Base-by-base conservation (phyloP, 2,797 vertebrate genomes). In the Myotis myotis region DNA sequence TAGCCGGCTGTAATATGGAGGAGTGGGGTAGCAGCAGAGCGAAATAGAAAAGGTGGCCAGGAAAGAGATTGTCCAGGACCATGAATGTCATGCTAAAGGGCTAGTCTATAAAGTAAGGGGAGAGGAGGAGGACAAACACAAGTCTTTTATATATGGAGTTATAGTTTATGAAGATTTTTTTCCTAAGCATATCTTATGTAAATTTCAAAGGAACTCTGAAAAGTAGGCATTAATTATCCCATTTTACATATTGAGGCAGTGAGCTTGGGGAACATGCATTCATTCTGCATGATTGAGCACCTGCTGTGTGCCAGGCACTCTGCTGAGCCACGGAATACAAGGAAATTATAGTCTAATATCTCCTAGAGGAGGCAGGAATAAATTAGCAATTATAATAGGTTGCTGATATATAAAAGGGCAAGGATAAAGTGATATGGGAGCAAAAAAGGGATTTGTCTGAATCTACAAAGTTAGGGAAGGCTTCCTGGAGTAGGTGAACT, bases 331-430 rank as follows among this genome's bases (percentile, higher is more conserved):
- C 53, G 51, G 28, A 93, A 71, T 38, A 78, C 16, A 90, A 86
- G 81, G 57, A 93, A 91, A n/a, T 71, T 60, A 11, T 30, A 86
- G 20, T 79, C 55, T 86, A 53, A 94, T 38, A 72, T 84, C 33
- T 75, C 22, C 22, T 51, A 66, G 70, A 71, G 25, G 71, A 87
- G 62, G 60, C 25, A 84, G 33, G 53, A 92, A 90, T 70, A 78
- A 95, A 76, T 78, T 44, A 70, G 76, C 62, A 47, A 19, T 25
- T 78, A 60, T 66, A 81, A 75, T 87, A 68, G 79, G 36, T 79
- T 87, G 47, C 28, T n/a, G n/a, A n/a, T n/a, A n/a, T n/a, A n/a
- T n/a, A n/a, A 85, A 86, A 95, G 95, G 51, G 41, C 76, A 72
- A 57, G 23, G 28, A 33, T 15, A 44, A 66, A 87, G 23, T 62